Percentiles rank a stretch among this genome's conserved stretches.
These are phyloP conservation scores for Heteromormyrus szaboi DNA, from an alignment of 2,797 vertebrate genomes.

Conservation along the genomic window DNA sequence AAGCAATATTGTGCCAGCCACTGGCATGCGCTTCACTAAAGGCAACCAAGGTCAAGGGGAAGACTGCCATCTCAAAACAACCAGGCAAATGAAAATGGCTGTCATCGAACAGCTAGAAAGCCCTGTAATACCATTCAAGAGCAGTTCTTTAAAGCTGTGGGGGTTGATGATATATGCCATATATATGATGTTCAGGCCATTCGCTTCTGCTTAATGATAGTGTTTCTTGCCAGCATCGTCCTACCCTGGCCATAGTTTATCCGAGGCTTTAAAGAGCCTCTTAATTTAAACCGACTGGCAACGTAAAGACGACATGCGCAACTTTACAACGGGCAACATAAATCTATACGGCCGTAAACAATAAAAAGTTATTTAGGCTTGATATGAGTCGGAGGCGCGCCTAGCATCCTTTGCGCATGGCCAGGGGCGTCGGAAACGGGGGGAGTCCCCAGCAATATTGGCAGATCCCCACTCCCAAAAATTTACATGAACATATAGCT, in stretches of 20 bases:
- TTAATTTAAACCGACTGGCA: constrained; percentile 70
- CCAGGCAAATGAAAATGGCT: not conserved
- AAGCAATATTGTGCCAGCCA: not conserved
- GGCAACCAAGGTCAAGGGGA: not conserved
- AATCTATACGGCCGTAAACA: constrained; percentile 9
- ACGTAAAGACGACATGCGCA: constrained; percentile 51
- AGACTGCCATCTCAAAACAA: not conserved
- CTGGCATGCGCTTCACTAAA: not conserved
- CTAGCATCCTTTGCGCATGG: not conserved
- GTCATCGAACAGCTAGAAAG: constrained; percentile 5
- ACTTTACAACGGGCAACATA: constrained; percentile 1
- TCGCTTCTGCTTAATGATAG: constrained; percentile 44
- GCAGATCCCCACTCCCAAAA: not conserved
- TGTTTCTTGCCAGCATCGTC: constrained; percentile 42
- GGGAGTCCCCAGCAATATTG: not conserved
- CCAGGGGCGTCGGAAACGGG: not conserved
- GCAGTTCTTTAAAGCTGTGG: constrained; percentile 26
- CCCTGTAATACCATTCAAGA: constrained; percentile 24
- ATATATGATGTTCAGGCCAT: constrained; percentile 26
- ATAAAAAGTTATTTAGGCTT: constrained; percentile 17
- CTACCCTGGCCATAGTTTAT: constrained; percentile 66
- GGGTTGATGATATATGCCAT: constrained; percentile 18
- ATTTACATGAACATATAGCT: not conserved
- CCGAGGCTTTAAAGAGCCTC: constrained; percentile 63
- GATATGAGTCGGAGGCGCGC: not conserved